phyloP scores from a whole-genome alignment of 2,113 vertebrate genomes.

The Tenrec ecaudatus region DNA sequence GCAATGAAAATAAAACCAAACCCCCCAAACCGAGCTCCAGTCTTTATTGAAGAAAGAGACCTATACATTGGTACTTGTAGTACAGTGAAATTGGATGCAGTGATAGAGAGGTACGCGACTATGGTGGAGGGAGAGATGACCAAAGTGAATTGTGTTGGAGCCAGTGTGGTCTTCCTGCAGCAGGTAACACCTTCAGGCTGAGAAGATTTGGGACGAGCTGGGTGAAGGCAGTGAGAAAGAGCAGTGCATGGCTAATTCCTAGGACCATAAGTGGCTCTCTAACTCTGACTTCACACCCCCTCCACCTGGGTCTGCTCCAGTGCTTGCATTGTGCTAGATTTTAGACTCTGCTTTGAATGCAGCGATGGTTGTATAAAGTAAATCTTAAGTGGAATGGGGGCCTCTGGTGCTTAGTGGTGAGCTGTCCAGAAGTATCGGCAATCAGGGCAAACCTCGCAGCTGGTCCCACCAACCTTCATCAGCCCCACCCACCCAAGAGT shows the following conservation, averaged over 20 bases:
- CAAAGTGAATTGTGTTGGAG: neutral
- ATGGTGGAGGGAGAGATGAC: neutral
- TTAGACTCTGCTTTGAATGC: slow-evolving; percentile 26
- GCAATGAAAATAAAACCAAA: neutral
- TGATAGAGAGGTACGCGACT: neutral
- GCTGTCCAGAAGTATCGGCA: slow-evolving; percentile 4
- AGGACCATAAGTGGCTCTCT: neutral
- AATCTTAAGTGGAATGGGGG: slow-evolving; percentile 6
- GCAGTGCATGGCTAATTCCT: neutral
- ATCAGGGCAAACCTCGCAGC: neutral
- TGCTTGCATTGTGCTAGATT: slow-evolving; percentile 23
- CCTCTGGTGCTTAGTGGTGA: neutral
- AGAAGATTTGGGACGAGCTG: neutral
- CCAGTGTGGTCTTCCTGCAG: neutral
- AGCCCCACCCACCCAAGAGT: neutral
- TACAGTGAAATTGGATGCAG: neutral
- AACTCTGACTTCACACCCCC: neutral
- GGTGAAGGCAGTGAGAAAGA: neutral
- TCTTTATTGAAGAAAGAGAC: slow-evolving; percentile 41
- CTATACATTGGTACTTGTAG: neutral
- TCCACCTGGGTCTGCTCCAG: neutral
- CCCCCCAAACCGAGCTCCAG: neutral
- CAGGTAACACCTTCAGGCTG: neutral
- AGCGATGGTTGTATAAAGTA: neutral
- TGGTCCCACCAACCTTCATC: neutral